Evolutionary conservation across 2,113 vertebrate genomes (phyloP), one percentile per base, ranked within the genome.

Genomic region (Zootoca vivipara): DNA sequence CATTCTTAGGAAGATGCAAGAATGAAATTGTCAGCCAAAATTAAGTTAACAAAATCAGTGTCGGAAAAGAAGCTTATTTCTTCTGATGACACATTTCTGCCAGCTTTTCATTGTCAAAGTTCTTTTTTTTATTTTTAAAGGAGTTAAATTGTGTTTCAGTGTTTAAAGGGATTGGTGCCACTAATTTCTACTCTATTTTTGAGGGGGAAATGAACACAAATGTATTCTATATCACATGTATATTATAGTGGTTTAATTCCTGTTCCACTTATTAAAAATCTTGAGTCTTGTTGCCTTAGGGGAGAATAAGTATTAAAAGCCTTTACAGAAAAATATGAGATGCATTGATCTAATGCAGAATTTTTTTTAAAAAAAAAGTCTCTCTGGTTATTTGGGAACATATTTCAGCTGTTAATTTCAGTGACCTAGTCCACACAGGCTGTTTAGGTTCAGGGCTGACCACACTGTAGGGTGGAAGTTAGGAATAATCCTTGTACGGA

Each of bases 1-100:
- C 3, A 56, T 10, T 67, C 1, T 86, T 89, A 84, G 9, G 35
- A 88, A 70, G 24, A 87, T 46, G 81, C 18, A 24, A 89, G 84
- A 90, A 30, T 87, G 33, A 24, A 89, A 84, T 84, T 84, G 87
- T 62, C 82, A 78, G 82, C 75, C 64, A 83, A 93, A 94, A 91
- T 86, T 7, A 88, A 52, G 87, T 91, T n/a, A 0, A 86, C 89
- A 89, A 90, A 86, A 42, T 5, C 0, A 94, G 22, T 42, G 78
- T 40, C 3, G 74, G 52, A 90, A 87, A 92, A 82, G 5, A 12
- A 84, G 9, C 0, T 9, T 88, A 78, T 70, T 93, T 93, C 90
- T 38, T 72, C 75, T 28, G 7, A 15, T 64, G 56, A n/a, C 33
- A 80, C 65, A 87, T 56, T 86, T 88, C n/a, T 89, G 78, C 46